Percentiles rank a stretch among this genome's conserved stretches.
Conservation (phyloP, 2,797 vertebrate species). For the Graptemys geographica region DNA sequence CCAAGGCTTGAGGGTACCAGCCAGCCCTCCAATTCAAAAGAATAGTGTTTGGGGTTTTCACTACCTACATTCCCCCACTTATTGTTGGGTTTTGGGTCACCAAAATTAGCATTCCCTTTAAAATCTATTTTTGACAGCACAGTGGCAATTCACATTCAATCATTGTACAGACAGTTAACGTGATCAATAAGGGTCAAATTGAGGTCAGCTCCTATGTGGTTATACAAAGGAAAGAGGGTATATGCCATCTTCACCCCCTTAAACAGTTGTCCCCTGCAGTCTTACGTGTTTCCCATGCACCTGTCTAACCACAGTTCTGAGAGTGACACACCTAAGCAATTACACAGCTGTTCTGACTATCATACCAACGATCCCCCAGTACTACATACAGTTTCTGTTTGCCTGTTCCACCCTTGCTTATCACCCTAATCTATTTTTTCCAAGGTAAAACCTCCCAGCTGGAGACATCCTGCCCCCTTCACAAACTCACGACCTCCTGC, state of each 20-base stretch:
- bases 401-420: background rate
- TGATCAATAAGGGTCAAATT: background rate
- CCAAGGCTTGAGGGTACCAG: background rate
- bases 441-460: background rate
- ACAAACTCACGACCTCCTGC: background rate
- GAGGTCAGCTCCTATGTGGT: background rate
- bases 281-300: background rate
- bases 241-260: background rate
- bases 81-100: background rate
- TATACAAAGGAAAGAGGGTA: background rate
- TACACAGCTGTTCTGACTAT: background rate
- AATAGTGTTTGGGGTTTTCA: too few species aligned
- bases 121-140: background rate
- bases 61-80: background rate
- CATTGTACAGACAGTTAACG: background rate
- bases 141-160: background rate
- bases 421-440: background rate
- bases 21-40: background rate
- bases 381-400: background rate
- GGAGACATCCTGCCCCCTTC: too few species aligned
- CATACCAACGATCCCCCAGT: too few species aligned
- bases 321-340: rapidly evolving
- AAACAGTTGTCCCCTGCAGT: background rate
- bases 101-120: background rate
- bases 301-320: too few species aligned